Base-by-base conservation (phyloP, 2,113 vertebrate genomes). In the Trachemys scripta region DNA sequence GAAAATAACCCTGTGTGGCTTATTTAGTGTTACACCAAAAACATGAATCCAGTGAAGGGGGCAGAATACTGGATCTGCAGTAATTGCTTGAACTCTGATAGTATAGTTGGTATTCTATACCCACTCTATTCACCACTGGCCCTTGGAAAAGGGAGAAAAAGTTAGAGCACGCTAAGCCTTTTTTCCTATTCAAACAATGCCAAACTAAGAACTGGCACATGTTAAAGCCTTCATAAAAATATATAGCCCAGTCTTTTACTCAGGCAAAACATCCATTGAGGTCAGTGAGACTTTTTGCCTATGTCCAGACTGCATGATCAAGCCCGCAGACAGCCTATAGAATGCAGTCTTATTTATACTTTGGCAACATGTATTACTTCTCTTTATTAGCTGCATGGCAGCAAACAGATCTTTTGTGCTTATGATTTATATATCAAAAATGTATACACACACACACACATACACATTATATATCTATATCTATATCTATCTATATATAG, bases 121-220 rank as follows among this genome's bases (percentile, higher is more conserved):
- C 95, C 89, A 6, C 47, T 1, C 3, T 54, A 85, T 96, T 95
- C 93, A 56, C 79, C 97, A 93, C 93, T 96, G 96, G 94, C 96
- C 88, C 94, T 97, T 95, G 87, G 81, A 91, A 95, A 1, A 29
- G 47, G 20, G 47, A 91, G 81, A 69, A 50, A 69, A 86, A 69
- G 59, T 31, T 87, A 75, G 47, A 90, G 38, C 20, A 1, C 16
- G 49, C 93, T 87, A 54, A 75, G 82, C 84, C 53, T 54, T 88
- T 75, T 88, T 84, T 19, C 82, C 27, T 42, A 17, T 69, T 82
- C 83, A 81, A 54, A 54, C 56, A n/a, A 29, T 90, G 81, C 62
- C 85, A 91, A 91, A 22, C 14, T 53, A 54, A 0, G 25, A 50
- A 81, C 79, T 79, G 80, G 42, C 24, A 14, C 49, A 31, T 50